Evolutionary conservation across 2,888 invertebrate genomes (phyloP).

Genomic region (Lordiphosa fenestrarum): DNA sequence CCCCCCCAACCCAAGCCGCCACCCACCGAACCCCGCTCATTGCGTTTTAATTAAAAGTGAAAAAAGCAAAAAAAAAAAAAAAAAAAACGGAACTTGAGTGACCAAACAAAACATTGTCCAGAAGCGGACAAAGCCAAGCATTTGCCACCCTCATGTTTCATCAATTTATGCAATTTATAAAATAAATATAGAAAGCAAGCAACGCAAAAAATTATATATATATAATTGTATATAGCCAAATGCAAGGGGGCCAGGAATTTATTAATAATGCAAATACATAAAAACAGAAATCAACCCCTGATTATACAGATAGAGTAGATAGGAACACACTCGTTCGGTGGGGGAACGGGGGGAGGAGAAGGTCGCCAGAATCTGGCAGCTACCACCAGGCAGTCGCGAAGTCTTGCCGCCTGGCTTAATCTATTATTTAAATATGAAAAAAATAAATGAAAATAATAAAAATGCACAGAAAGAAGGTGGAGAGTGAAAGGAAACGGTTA

Average conservation of each 20-base stretch:
- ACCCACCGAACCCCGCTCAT: conserved; percentile 57
- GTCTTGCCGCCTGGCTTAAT: conserved; percentile 54
- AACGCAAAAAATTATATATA: conserved; percentile 13
- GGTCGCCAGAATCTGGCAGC: conserved; percentile 12
- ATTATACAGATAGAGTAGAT: conserved; percentile 64
- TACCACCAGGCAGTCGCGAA: conserved; percentile 34
- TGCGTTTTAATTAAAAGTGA: conserved; percentile 69
- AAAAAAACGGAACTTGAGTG: conserved; percentile 55
- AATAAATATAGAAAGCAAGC: conserved; percentile 65
- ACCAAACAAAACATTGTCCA: conserved; percentile 66
- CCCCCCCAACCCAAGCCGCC: conserved; percentile 53
- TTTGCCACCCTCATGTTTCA: conserved; percentile 46
- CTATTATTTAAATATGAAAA: conserved; percentile 75
- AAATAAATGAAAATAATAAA: conserved; percentile 44
- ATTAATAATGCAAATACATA: conserved; percentile 74
- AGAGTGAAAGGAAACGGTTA: conserved; percentile 23
- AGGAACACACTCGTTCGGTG: not conserved
- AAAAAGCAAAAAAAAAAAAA: conserved; percentile 3
- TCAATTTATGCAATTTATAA: conserved; percentile 76
- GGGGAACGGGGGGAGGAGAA: too few relatives aligned
- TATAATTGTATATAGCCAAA: conserved; percentile 45
- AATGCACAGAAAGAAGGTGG: conserved; percentile 41
- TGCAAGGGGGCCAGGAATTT: conserved; percentile 68
- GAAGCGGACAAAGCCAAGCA: conserved; percentile 25
- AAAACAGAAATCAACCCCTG: conserved; percentile 75